These are phyloP conservation scores for Antechinus flavipes DNA, from an alignment of 2,113 vertebrate species.

Conservation along the genomic window DNA sequence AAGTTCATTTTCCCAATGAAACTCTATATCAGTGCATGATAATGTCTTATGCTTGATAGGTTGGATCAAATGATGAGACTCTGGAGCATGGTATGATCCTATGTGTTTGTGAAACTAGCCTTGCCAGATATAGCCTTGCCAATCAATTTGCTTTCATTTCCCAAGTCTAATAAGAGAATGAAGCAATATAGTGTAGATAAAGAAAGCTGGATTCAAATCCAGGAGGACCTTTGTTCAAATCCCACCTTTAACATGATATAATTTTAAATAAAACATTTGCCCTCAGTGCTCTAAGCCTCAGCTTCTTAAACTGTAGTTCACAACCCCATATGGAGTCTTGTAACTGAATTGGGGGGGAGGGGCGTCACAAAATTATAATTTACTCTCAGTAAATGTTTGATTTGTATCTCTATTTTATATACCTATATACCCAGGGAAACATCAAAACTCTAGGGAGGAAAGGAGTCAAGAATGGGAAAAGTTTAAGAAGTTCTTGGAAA, in stretches of 20 bases:
- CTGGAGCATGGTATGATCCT: neutral
- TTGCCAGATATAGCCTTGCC: neutral
- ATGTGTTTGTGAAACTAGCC: neutral
- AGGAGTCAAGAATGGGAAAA: too few relatives aligned
- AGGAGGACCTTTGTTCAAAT: neutral
- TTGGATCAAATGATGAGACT: neutral
- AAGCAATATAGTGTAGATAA: neutral
- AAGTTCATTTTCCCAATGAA: conserved; percentile 54
- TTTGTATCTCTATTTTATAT: too few relatives aligned
- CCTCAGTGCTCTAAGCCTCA: neutral
- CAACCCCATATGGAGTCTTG: too few relatives aligned
- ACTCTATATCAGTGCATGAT: conserved; percentile 27
- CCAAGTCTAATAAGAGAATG: neutral
- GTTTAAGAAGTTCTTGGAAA: neutral
- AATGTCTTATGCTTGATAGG: conserved; percentile 4
- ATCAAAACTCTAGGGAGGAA: too few relatives aligned
- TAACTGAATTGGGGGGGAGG: too few relatives aligned
- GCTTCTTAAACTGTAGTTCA: too few relatives aligned
- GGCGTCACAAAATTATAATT: too few relatives aligned
- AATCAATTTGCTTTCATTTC: neutral
- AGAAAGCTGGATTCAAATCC: neutral
- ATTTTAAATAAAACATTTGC: neutral
- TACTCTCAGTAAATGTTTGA: too few relatives aligned
- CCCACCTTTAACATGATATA: neutral
- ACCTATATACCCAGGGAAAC: too few relatives aligned